Evolutionary conservation across 2,113 vertebrate species (phyloP).

Genomic region (Nestor notabilis): DNA sequence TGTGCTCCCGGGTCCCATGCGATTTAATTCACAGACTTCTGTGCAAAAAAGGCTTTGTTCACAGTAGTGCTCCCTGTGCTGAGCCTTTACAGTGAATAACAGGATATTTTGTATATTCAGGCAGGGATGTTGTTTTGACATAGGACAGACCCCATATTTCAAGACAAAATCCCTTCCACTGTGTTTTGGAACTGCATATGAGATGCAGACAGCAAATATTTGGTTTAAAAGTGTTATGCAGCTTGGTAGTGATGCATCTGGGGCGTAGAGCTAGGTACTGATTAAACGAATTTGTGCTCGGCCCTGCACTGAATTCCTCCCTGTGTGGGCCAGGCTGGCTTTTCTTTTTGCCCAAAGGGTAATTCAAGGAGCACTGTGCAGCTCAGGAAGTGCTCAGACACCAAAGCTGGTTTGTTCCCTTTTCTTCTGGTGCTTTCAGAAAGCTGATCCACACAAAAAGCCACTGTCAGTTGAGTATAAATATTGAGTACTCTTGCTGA

Average conservation of each 20-base stretch:
- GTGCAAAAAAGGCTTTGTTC: background rate
- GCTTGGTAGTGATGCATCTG: background rate
- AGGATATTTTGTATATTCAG: fast-evolving
- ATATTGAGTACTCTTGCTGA: background rate
- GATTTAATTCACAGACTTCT: background rate
- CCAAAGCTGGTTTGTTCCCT: background rate
- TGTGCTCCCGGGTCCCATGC: background rate
- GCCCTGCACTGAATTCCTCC: background rate
- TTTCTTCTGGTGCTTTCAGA: background rate
- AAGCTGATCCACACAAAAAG: background rate
- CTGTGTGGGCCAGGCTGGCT: background rate
- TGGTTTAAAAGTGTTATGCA: background rate
- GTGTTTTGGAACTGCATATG: background rate
- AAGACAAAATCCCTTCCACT: background rate
- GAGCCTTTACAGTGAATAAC: background rate
- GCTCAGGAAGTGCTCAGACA: background rate
- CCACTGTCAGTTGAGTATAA: background rate
- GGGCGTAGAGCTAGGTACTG: background rate
- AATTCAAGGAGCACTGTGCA: background rate
- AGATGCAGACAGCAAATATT: background rate
- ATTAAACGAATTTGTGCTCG: background rate
- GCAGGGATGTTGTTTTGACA: background rate
- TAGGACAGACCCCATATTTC: background rate
- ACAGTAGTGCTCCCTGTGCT: fast-evolving
- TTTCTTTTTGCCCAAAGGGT: background rate